Conservation (phyloP, 2,113 vertebrate species). For the Eulacestoma nigropectus region DNA sequence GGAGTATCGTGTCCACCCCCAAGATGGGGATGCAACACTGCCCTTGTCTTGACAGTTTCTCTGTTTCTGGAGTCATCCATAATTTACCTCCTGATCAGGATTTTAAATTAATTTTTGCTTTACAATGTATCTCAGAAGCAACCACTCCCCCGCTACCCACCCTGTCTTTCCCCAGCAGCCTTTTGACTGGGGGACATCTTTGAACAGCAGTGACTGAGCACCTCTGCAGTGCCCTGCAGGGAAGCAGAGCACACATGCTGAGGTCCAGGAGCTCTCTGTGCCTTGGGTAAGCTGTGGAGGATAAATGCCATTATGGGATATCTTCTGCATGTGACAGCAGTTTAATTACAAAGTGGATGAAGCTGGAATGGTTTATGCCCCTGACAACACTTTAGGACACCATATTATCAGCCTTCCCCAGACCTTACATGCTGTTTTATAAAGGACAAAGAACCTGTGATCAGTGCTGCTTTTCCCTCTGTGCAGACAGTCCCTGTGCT, state of each 20-base stretch:
- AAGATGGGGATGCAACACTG: neutral
- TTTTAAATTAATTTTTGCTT: neutral
- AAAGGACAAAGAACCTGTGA: neutral
- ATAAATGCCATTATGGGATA: neutral
- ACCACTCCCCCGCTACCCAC: accelerated
- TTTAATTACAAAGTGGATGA: constrained; percentile 42
- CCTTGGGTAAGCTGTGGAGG: neutral
- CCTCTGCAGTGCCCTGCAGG: neutral
- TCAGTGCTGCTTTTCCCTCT: neutral
- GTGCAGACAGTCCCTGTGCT: neutral
- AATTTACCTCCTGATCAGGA: neutral
- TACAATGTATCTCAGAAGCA: neutral
- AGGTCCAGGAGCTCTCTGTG: neutral
- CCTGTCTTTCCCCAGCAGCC: neutral
- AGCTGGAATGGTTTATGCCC: neutral
- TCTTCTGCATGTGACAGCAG: neutral
- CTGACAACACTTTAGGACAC: neutral
- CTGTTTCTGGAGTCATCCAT: neutral
- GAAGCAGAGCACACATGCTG: neutral
- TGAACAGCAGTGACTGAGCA: neutral
- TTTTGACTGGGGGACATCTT: neutral
- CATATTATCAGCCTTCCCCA: neutral
- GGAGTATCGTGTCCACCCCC: neutral
- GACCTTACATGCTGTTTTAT: neutral
- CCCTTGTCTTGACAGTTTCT: neutral